A percentile compares a stretch with the other conserved stretches of the same genome.
Evolutionary conservation across 1,140 invertebrate genomes (phyloP).

Genomic region (Saxidomus purpurata): DNA sequence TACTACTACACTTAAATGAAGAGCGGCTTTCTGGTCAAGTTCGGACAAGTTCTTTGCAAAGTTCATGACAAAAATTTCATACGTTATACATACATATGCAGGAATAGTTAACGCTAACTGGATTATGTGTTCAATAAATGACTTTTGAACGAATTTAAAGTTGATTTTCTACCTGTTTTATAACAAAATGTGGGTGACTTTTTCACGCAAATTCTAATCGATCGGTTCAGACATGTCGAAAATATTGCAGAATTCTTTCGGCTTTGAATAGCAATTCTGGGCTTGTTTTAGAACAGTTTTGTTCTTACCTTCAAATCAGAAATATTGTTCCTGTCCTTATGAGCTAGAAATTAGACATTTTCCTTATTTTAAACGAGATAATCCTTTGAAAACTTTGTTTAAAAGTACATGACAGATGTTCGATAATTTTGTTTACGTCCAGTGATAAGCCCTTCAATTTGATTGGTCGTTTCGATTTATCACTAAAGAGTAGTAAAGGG

Average conservation of each 20-base stretch:
- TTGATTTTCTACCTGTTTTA: too few species aligned
- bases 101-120: neutral
- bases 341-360: neutral
- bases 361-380: too few species aligned
- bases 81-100: neutral
- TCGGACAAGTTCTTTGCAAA: neutral
- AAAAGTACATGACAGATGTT: slow-evolving; percentile 29
- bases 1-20: neutral
- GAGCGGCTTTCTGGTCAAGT: slow-evolving; percentile 3
- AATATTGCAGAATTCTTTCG: neutral
- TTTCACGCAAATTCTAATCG: neutral
- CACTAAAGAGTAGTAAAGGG: slow-evolving; percentile 1
- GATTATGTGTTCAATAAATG: neutral
- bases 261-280: too few species aligned
- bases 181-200: too few species aligned
- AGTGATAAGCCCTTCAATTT: neutral
- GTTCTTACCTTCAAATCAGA: neutral
- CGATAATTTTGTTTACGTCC: slow-evolving; percentile 40
- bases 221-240: slow-evolving; percentile 6
- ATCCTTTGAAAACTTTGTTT: too few species aligned
- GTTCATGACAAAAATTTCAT: neutral
- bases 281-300: too few species aligned
- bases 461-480: neutral
- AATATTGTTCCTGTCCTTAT: neutral
- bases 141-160: too few species aligned